Percentiles rank a stretch among this genome's conserved stretches.
Evolutionary conservation across 35 echinoderm and acorn worm species (phyloP).

Genomic region (Ptychodera flava): DNA sequence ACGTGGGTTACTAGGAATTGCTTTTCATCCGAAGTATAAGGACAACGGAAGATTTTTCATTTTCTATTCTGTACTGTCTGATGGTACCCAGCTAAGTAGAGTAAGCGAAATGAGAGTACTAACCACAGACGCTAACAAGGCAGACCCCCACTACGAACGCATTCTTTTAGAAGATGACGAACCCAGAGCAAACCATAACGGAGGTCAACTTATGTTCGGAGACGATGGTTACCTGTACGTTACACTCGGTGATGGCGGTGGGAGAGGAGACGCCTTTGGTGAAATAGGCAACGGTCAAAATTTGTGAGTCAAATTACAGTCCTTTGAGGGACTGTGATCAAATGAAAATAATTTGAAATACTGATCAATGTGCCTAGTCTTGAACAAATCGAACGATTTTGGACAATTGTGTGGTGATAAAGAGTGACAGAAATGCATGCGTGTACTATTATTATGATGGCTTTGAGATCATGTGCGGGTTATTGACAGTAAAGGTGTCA

Average conservation of each 20-base stretch:
- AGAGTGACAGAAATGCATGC: no score
- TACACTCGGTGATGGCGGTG: neutral
- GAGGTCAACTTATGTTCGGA: neutral
- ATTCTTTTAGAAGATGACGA: neutral
- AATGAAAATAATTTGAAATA: no score
- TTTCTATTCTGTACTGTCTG: neutral
- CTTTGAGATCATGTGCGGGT: no score
- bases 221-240: neutral
- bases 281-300: neutral
- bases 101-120: neutral
- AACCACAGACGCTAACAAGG: neutral
- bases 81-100: neutral
- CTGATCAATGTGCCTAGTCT: no score
- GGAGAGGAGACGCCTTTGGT: neutral
- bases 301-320: no score
- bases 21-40: neutral
- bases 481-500: no score
- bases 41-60: neutral
- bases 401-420: no score
- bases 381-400: no score
- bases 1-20: neutral
- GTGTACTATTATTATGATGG: no score
- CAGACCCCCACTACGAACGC: neutral
- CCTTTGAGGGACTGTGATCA: no score
- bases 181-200: neutral